Conservation (phyloP, 2,888 invertebrate genomes). For the Silvanus unidentatus region DNA sequence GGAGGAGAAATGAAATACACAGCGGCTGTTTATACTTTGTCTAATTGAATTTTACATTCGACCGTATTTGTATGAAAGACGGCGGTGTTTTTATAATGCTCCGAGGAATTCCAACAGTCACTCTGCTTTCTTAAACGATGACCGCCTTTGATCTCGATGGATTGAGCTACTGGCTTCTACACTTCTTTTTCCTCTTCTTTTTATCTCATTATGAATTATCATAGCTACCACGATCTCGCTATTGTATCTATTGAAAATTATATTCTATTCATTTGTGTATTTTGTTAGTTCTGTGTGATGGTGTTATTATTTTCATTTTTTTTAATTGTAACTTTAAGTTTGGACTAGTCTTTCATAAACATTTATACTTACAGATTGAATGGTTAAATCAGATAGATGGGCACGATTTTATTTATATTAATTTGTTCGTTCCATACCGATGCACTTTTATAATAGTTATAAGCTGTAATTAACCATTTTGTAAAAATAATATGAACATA, state of each 20-base stretch:
- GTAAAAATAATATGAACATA: too few species aligned
- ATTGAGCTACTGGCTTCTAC: slow-evolving; percentile 23
- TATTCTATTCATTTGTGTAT: slow-evolving; percentile 24
- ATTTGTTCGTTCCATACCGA: not conserved
- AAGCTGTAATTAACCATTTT: not conserved
- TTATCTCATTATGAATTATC: slow-evolving; percentile 23
- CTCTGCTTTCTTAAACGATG: slow-evolving; percentile 22
- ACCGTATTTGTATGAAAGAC: slow-evolving; percentile 24
- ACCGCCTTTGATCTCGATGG: slow-evolving; percentile 24
- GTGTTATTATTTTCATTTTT: too few species aligned
- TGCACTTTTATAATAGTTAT: not conserved
- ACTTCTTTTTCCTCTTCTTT: slow-evolving; percentile 17
- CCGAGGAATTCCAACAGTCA: slow-evolving; percentile 25
- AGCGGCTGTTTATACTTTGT: slow-evolving; percentile 23
- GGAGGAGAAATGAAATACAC: slow-evolving; percentile 12
- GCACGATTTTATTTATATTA: not conserved
- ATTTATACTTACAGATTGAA: not conserved
- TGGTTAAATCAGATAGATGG: not conserved
- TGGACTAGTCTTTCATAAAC: slow-evolving; percentile 1
- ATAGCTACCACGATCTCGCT: slow-evolving; percentile 16
- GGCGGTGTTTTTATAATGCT: slow-evolving; percentile 23
- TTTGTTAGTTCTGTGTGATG: not conserved
- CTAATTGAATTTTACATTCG: slow-evolving; percentile 24
- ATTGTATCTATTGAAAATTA: slow-evolving; percentile 31
- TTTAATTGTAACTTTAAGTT: not conserved